Percentiles rank a stretch among this genome's conserved stretches.
phyloP scores from a whole-genome alignment of 2,888 invertebrate genomes.

The Linnaemya tessellans region DNA sequence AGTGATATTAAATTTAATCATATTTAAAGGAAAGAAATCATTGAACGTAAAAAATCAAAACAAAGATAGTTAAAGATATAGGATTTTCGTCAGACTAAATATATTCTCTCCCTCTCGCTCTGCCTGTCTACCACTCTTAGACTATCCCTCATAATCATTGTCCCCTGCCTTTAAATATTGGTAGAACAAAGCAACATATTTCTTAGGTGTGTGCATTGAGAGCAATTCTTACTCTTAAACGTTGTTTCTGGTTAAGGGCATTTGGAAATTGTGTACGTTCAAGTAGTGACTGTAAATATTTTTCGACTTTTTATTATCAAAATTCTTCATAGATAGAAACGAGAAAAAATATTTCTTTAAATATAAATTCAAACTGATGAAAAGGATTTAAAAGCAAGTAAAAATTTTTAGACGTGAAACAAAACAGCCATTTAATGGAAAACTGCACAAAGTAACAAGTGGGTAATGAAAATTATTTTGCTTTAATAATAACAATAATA shows the following conservation, averaged over 20 bases:
- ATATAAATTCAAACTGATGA: constrained; percentile 24
- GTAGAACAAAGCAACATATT: constrained; percentile 13
- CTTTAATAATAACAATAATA: constrained; percentile 1
- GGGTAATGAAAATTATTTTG: not conserved
- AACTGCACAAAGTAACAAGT: constrained; percentile 13
- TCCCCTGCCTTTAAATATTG: constrained; percentile 14
- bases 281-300: constrained; percentile 91
- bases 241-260: constrained; percentile 92
- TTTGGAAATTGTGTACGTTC: constrained; percentile 94
- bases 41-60: constrained; percentile 20
- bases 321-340: constrained; percentile 9
- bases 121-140: constrained; percentile 18
- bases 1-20: constrained; percentile 2
- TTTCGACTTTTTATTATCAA: constrained; percentile 74
- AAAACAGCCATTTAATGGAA: constrained; percentile 39
- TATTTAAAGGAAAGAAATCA: constrained; percentile 40
- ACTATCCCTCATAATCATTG: constrained; percentile 15
- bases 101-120: not conserved
- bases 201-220: constrained; percentile 19
- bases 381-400: constrained; percentile 2
- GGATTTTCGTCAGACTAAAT: not conserved
- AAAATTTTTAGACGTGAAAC: not conserved
- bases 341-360: not conserved
- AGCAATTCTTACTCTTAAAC: constrained; percentile 91
- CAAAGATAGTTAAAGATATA: constrained; percentile 9